A percentile compares a stretch with the other conserved stretches of the same genome.
Evolutionary conservation across 2,113 vertebrate genomes (phyloP).

Genomic region (Hiodon alosoides): DNA sequence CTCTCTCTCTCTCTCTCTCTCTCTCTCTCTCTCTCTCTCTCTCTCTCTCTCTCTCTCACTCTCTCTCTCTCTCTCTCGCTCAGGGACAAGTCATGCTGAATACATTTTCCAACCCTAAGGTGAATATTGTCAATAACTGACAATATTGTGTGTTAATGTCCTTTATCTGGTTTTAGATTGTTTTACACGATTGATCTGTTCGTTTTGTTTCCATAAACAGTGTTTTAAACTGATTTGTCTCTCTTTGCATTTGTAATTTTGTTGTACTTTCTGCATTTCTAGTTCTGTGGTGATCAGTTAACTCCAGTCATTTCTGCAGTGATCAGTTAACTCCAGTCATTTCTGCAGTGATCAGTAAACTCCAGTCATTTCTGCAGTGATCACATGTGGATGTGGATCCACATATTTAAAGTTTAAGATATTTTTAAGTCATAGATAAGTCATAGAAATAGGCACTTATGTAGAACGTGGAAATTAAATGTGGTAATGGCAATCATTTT

Average conservation of each 20-base stretch:
- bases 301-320: not conserved
- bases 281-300: not conserved
- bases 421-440: no score
- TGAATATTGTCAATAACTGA: not conserved
- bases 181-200: slow-evolving; percentile 1
- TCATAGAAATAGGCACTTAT: no score
- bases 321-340: not conserved
- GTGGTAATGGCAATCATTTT: no score
- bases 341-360: not conserved
- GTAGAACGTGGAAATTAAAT: no score
- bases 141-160: not conserved
- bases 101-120: not conserved
- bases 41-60: no score
- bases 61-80: not conserved
- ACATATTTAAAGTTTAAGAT: no score
- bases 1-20: no score
- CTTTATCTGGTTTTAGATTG: not conserved
- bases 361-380: not conserved
- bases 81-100: slow-evolving; percentile 8
- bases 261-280: not conserved
- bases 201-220: slow-evolving; percentile 30
- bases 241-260: not conserved
- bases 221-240: slow-evolving; percentile 12
- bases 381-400: no score
- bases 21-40: no score